Conservation (phyloP, 2,797 vertebrate genomes). For the Nyctalus aviator region DNA sequence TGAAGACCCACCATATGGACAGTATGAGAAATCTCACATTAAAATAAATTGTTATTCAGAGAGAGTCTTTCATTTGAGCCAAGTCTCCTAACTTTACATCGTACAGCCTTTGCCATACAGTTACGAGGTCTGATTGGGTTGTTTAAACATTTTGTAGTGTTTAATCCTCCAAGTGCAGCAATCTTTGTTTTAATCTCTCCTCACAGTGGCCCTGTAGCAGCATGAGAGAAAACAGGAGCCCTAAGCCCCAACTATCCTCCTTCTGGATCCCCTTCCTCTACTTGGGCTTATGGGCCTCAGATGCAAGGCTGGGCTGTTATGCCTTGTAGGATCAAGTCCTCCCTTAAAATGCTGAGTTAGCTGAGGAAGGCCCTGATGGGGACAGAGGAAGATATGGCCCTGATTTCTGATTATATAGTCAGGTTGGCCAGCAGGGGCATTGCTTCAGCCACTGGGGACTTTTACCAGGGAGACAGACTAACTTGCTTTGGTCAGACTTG, state of each 20-base stretch:
- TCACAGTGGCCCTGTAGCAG: neutral
- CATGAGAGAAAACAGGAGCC: slow-evolving; percentile 15
- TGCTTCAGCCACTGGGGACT: slow-evolving; percentile 75
- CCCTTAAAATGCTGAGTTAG: neutral
- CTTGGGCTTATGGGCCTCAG: neutral
- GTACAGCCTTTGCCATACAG: slow-evolving; percentile 68
- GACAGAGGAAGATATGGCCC: neutral
- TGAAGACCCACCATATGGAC: slow-evolving; percentile 79
- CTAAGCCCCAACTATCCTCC: neutral
- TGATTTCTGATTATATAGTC: slow-evolving; percentile 73
- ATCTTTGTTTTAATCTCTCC: slow-evolving; percentile 60
- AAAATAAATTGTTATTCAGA: slow-evolving; percentile 82
- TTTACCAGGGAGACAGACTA: slow-evolving; percentile 72
- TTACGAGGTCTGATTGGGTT: slow-evolving; percentile 69
- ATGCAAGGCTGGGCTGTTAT: neutral
- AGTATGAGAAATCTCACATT: slow-evolving; percentile 79
- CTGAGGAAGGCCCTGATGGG: neutral
- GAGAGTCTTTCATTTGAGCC: slow-evolving; percentile 69
- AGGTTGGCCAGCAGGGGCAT: slow-evolving; percentile 72
- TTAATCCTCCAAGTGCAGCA: slow-evolving; percentile 29
- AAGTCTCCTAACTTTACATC: slow-evolving; percentile 72
- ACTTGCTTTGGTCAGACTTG: slow-evolving; percentile 64
- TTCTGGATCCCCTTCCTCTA: neutral
- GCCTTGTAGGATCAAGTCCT: neutral
- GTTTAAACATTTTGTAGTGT: slow-evolving; percentile 68